A percentile compares a stretch with the other conserved stretches of the same genome.
Evolutionary conservation across 37 sponge, comb jelly and placozoan species (phyloP).

Genomic region (Oopsacas minuta): DNA sequence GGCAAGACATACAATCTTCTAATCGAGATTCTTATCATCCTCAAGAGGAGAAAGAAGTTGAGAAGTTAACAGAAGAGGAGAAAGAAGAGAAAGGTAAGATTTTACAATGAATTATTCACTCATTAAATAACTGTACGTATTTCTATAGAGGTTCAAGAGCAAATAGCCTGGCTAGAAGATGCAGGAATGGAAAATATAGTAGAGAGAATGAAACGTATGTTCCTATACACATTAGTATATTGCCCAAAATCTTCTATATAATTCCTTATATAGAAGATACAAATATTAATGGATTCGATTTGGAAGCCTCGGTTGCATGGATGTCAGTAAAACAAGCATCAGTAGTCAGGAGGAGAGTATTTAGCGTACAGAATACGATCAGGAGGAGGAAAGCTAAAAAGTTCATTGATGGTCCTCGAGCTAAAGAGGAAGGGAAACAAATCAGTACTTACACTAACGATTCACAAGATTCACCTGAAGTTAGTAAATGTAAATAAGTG

Average conservation of each 20-base stretch:
- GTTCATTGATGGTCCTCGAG: neutral
- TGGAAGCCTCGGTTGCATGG: neutral
- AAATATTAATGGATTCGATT: constrained; percentile 4
- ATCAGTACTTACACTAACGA: neutral
- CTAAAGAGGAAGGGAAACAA: neutral
- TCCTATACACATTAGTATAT: neutral
- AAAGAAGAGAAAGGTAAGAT: neutral
- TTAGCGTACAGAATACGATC: neutral
- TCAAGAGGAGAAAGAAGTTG: neutral
- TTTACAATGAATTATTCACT: neutral
- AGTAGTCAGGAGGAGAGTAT: neutral
- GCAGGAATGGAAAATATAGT: constrained; percentile 11
- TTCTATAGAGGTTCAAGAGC: neutral
- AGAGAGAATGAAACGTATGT: neutral
- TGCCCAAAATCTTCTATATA: neutral
- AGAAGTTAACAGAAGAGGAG: neutral
- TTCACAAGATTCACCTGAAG: neutral
- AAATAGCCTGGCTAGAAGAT: neutral
- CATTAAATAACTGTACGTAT: neutral
- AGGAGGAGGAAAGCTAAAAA: neutral
- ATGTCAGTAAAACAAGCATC: neutral
- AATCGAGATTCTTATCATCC: neutral
- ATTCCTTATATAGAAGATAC: neutral
- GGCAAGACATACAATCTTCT: neutral
- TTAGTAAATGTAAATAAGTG: neutral